Evolutionary conservation across 2,888 invertebrate genomes (phyloP).

Genomic region (Gastrophysa polygoni): DNA sequence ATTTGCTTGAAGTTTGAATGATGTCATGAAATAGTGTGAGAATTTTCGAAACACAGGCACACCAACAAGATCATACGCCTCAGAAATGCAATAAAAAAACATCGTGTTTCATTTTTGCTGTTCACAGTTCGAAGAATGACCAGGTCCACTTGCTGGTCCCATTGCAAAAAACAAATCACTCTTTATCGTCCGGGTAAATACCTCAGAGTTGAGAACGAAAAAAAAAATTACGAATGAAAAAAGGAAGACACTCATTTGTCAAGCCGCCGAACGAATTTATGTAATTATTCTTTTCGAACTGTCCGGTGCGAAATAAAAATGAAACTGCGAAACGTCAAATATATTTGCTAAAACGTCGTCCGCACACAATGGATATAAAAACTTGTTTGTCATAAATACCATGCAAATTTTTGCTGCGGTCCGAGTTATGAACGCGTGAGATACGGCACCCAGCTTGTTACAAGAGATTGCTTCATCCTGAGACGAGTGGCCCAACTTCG

Average conservation of each 20-base stretch:
- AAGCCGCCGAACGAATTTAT: conserved; percentile 23
- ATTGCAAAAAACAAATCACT: not conserved
- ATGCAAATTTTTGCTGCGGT: conserved; percentile 24
- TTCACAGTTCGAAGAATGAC: too few relatives aligned
- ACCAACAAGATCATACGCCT: too few relatives aligned
- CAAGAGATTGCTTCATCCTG: not conserved
- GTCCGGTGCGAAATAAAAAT: conserved; percentile 19
- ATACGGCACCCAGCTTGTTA: conserved; percentile 5
- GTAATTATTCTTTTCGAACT: conserved; percentile 30
- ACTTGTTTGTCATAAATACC: conserved; percentile 34
- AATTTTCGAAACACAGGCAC: too few relatives aligned
- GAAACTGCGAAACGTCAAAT: conserved; percentile 30
- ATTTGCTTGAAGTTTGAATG: too few relatives aligned
- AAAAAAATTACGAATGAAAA: conserved; percentile 2
- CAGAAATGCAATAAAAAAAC: too few relatives aligned
- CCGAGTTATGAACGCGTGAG: conserved; percentile 12
- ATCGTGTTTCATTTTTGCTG: too few relatives aligned
- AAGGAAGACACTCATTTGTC: conserved; percentile 17
- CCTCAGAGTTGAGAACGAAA: not conserved
- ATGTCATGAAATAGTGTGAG: too few relatives aligned
- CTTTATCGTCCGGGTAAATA: not conserved
- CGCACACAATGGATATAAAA: conserved; percentile 31
- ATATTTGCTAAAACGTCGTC: conserved; percentile 33
- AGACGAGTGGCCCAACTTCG: not conserved
- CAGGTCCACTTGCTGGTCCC: too few relatives aligned